Evolutionary conservation across 2,113 vertebrate genomes (phyloP), one percentile per base, ranked within the genome.

Genomic region (Loxodonta africana): DNA sequence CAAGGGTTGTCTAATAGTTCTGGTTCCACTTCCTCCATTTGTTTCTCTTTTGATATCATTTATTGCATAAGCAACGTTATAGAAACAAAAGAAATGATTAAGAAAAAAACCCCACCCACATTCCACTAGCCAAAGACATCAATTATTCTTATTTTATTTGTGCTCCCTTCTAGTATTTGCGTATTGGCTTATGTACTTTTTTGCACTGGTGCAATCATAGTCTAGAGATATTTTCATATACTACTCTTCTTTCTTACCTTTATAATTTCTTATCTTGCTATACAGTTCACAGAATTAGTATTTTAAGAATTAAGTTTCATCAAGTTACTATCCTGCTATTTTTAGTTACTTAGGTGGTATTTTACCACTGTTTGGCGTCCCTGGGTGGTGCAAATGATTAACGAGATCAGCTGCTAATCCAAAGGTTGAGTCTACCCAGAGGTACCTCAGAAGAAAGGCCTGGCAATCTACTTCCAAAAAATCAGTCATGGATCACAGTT

Each of bases 31-130:
- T 92, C 82, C 77, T 85, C 91, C 95, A 95, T 60, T 62, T 51
- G n/a, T 73, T 88, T 88, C 83, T 85, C n/a, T 73, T 82, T 86
- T 90, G 76, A 76, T 92, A 94, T 90, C 71, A 95, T 90, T 77
- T 71, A 88, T 48, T 92, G 85, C 85, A 53, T 91, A 88, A 77
- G 84, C 71, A 92, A 91, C 60, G 92, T 85, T 28, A 82, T 53
- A 65, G 83, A 82, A 94, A 81, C 26, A 81, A 83, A 92, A 96
- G 63, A 37, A 73, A 93, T 84, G 81, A 91, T 20, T 15, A 48
- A 30, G 81, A 73, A 44, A 48, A 83, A 81, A 63, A 73, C 84
- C 33, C 88, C 81, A 25, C 28, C 93, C 88, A 81, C 76, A 92
- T 90, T 88, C 65, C 88, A 37, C 1, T 63, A 51, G 88, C 69